A percentile compares a stretch with the other conserved stretches of the same genome.
Conservation (phyloP, 1,140 invertebrate species). For the Aphis gossypii region DNA sequence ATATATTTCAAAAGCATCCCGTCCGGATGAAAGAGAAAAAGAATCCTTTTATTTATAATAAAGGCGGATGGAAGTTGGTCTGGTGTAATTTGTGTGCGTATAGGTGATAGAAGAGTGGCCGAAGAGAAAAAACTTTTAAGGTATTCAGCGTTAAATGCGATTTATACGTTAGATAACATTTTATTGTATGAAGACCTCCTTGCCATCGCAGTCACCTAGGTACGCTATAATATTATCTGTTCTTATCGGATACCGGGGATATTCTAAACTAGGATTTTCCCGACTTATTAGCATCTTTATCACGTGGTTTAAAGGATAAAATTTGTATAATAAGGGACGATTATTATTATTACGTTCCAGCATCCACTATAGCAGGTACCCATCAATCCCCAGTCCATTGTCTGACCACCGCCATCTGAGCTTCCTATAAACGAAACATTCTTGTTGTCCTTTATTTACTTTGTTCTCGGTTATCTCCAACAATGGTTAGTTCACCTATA, state of each 20-base stretch:
- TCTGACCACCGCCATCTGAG: conserved; percentile 24
- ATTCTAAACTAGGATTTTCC: not conserved
- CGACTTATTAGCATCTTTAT: conserved; percentile 48
- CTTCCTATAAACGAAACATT: conserved; percentile 19
- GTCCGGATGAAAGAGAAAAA: not conserved
- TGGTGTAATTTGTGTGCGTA: not conserved
- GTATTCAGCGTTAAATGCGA: not conserved
- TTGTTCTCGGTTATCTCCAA: not conserved
- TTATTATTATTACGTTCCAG: not conserved
- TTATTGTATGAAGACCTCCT: not conserved
- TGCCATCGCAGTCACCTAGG: not conserved
- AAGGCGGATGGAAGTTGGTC: conserved; percentile 25
- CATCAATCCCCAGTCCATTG: conserved; percentile 33
- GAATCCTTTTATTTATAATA: conserved; percentile 23
- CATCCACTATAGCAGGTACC: not conserved
- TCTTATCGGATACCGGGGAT: conserved; percentile 18
- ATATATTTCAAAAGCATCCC: conserved; percentile 31
- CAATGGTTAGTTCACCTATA: not conserved
- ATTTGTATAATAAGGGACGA: conserved; percentile 42
- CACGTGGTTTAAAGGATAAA: conserved; percentile 30
- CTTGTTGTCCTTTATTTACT: conserved; percentile 15
- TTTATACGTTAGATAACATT: conserved; percentile 29
- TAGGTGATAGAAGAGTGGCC: not conserved
- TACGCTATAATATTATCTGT: conserved; percentile 12
- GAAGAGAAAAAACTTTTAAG: conserved; percentile 21